Percentiles rank a stretch among this genome's conserved stretches.
Conservation (phyloP, 2,113 vertebrate species). For the Corythoichthys intestinalis region DNA sequence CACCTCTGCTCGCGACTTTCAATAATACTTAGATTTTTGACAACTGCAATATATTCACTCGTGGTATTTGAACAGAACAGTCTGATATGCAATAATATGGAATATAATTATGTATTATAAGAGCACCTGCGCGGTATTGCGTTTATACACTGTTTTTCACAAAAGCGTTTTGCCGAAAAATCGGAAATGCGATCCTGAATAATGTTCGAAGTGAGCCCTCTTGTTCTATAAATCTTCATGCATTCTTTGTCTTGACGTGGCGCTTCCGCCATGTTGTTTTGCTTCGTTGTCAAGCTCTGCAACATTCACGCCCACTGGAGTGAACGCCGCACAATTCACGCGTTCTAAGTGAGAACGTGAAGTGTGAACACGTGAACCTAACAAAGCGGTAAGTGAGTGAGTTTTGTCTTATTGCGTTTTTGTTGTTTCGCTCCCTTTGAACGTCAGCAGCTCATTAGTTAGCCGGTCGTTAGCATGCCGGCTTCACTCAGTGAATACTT, state of each 20-base stretch:
- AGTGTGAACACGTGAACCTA: background rate
- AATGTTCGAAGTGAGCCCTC: slow-evolving; percentile 28
- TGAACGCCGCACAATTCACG: background rate
- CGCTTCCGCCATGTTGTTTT: slow-evolving; percentile 65
- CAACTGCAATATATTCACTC: too few species aligned
- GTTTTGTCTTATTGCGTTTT: background rate
- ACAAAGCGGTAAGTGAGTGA: background rate
- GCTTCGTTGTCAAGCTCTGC: slow-evolving; percentile 45
- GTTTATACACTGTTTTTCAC: too few species aligned
- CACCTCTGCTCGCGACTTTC: too few species aligned
- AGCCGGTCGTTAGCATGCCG: background rate
- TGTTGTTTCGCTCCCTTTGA: background rate
- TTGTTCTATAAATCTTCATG: fast-evolving
- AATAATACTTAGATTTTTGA: too few species aligned
- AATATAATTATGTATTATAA: too few species aligned
- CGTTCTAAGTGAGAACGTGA: background rate
- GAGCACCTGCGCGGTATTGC: too few species aligned
- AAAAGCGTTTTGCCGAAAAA: too few species aligned
- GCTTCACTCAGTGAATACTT: too few species aligned
- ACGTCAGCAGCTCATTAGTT: background rate
- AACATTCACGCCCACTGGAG: background rate
- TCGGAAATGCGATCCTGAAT: background rate
- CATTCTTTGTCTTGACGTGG: slow-evolving; percentile 57
- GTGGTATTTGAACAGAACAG: too few species aligned
- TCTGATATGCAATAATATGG: too few species aligned